These are phyloP conservation scores for Scotopteryx bipunctaria DNA, from an alignment of 2,888 invertebrate genomes.

Conservation along the genomic window DNA sequence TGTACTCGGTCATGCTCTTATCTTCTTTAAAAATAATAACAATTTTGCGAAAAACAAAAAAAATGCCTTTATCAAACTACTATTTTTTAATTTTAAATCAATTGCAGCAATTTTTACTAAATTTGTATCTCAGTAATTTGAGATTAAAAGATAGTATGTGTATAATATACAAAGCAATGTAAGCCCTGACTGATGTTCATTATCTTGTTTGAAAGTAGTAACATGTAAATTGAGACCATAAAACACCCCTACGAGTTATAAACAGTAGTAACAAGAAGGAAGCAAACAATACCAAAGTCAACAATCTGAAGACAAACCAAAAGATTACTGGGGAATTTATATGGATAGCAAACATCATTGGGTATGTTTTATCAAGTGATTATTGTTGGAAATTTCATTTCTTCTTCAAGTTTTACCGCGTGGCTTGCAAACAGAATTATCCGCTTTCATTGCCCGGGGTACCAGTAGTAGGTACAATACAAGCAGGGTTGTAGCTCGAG, in stretches of 20 bases:
- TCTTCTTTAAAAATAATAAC: too few species aligned
- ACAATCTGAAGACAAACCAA: conserved; percentile 40
- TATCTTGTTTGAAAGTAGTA: conserved; percentile 1
- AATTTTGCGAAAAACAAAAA: too few species aligned
- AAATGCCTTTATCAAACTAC: too few species aligned
- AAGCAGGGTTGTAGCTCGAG: conserved; percentile 8
- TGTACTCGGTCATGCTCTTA: too few species aligned
- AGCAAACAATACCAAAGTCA: conserved; percentile 35
- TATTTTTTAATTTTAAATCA: too few species aligned
- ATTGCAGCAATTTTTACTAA: background rate
- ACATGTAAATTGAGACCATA: conserved; percentile 10
- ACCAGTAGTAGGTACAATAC: conserved; percentile 31
- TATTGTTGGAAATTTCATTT: conserved; percentile 61
- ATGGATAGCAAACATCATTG: conserved; percentile 40
- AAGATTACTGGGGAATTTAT: conserved; percentile 40
- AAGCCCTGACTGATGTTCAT: too few species aligned
- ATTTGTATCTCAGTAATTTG: too few species aligned
- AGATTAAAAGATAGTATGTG: too few species aligned
- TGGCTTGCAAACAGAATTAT: conserved; percentile 66
- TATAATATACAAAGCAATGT: too few species aligned
- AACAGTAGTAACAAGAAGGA: conserved; percentile 30
- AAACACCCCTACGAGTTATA: conserved; percentile 12
- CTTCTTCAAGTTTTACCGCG: conserved; percentile 59
- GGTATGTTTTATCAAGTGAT: conserved; percentile 60
- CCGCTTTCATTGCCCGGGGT: conserved; percentile 63